Conservation (phyloP, 2,113 vertebrate species). For the Melanostigma gelatinosum region DNA sequence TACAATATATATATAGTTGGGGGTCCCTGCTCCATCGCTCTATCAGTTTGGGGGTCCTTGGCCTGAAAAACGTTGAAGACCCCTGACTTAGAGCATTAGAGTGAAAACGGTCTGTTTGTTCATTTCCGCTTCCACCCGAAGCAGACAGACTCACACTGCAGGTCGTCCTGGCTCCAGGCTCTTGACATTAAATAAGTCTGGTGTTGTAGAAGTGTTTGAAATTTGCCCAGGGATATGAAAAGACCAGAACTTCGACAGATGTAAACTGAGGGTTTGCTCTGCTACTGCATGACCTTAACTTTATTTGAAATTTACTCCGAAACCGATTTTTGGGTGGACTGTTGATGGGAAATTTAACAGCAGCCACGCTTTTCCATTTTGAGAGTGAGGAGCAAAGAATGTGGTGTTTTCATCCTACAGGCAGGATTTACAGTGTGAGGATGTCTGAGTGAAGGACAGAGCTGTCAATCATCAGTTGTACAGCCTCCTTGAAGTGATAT, state of each 20-base stretch:
- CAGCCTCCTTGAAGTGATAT: not conserved
- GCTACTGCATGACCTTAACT: not conserved
- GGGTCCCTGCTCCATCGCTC: too few relatives aligned
- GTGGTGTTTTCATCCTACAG: not conserved
- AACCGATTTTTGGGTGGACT: not conserved
- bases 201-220: not conserved
- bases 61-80: too few relatives aligned
- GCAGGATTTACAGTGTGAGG: not conserved
- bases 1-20: too few relatives aligned
- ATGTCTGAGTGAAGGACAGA: not conserved
- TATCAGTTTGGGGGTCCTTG: too few relatives aligned
- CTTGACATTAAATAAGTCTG: conserved; percentile 2
- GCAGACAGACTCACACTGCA: conserved; percentile 1
- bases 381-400: not conserved
- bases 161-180: not conserved
- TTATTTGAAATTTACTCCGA: not conserved
- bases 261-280: not conserved
- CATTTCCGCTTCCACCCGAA: not conserved
- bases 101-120: not conserved
- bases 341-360: not conserved
- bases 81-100: not conserved
- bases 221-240: conserved; percentile 5
- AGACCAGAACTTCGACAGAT: not conserved
- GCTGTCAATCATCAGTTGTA: not conserved
- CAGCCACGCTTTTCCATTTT: not conserved